phyloP scores from a whole-genome alignment of 2,797 vertebrate species.

The Mormyrus hasselquistii region DNA sequence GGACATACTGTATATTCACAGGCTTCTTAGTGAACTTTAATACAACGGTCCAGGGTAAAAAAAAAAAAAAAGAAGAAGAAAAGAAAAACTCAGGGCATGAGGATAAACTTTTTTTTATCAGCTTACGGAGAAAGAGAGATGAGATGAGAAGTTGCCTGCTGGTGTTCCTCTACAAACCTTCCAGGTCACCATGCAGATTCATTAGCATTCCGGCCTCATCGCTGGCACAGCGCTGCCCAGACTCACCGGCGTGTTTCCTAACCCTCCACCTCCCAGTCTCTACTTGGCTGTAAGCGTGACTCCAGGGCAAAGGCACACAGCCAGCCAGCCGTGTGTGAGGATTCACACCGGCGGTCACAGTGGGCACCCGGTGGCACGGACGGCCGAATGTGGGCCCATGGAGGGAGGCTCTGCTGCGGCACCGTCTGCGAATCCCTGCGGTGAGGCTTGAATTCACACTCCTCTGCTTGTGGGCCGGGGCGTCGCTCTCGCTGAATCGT shows the following conservation, averaged over 20 bases:
- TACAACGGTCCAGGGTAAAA: background rate
- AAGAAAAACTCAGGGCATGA: background rate
- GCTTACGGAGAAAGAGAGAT: background rate
- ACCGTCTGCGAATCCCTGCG: background rate
- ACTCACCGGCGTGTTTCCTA: background rate
- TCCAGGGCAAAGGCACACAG: background rate
- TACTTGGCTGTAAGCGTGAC: background rate
- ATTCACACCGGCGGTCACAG: constrained; percentile 14
- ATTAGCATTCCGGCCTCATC: constrained; percentile 3
- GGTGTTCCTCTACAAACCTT: background rate
- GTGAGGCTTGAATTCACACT: background rate
- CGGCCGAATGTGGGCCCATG: background rate
- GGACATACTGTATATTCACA: background rate
- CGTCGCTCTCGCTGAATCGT: constrained; percentile 11
- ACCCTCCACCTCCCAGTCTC: background rate
- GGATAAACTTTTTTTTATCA: background rate
- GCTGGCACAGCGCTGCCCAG: background rate
- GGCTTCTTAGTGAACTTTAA: background rate
- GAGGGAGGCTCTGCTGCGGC: background rate
- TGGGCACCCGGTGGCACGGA: constrained; percentile 3
- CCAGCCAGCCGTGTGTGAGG: background rate
- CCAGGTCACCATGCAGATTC: background rate
- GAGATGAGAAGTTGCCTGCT: background rate
- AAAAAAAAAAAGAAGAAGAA: background rate
- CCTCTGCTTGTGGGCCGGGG: constrained; percentile 1